Evolutionary conservation across 2,113 vertebrate species (phyloP), one percentile per base, ranked within the genome.

Genomic region (Plectropomus leopardus): DNA sequence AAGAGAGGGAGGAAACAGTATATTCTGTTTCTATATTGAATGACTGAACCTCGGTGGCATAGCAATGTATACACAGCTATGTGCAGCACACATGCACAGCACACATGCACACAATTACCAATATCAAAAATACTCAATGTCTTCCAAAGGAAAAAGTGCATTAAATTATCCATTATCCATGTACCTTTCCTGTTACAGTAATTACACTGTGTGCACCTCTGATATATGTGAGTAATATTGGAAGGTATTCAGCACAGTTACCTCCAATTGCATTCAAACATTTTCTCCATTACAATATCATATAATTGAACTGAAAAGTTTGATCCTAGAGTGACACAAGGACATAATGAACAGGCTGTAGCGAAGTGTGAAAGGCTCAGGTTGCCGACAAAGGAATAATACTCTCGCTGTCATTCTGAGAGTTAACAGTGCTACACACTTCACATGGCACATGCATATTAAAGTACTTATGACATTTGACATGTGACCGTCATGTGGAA

Each of bases 371-470:
- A 78, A 85, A 59, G 53, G 26, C 55, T 67, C 14, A 59, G 7
- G 13, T 72, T 45, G 65, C 61, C 34, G 44, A 50, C 48, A 81
- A 66, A 72, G 7, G 73, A 75, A 36, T 45, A 21, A 42, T 64
- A 59, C 3, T 59, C 57, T 17, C 2, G 10, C 58, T 83, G 73
- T 79, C 74, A 69, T 61, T 72, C 76, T 54, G 28, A 65, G 76
- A 67, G 55, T 74, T 66, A 74, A 71, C 68, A 73, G 26, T 24
- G 40, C 54, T 26, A 32, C 48, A 71, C 72, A 55, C 58, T 63
- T 86, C 8, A 72, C n/a, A 50, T 76, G 53, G 63, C 65, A 48
- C 69, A 69, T 71, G 69, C 57, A 85, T 82, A 60, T 74, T 83
- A 47, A 85, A 75, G 68, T 42, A 78, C 61, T 63, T 72, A 15